Evolutionary conservation across 2,888 invertebrate species (phyloP).

Genomic region (Melieria omissa): DNA sequence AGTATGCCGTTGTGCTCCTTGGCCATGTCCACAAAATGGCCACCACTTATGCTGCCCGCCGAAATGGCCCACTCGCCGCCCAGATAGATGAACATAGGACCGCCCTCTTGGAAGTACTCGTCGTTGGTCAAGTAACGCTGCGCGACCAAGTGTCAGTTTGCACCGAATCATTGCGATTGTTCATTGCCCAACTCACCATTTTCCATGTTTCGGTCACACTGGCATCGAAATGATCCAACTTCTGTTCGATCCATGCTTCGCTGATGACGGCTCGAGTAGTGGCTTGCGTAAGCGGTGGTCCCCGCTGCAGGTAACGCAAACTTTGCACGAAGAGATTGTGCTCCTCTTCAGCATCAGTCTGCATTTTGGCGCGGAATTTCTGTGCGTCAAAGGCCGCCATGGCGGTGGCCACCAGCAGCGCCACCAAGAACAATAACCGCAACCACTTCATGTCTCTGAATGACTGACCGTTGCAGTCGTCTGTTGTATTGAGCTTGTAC

Average conservation of each 20-base stretch:
- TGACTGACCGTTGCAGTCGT: conserved; percentile 34
- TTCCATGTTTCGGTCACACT: conserved; percentile 69
- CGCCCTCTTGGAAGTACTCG: conserved; percentile 66
- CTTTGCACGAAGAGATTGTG: conserved; percentile 47
- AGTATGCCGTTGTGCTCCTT: conserved; percentile 71
- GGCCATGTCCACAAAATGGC: conserved; percentile 74
- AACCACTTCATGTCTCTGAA: conserved; percentile 49
- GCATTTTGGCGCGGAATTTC: conserved; percentile 2
- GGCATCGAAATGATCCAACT: conserved; percentile 72
- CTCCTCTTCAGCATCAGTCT: conserved; percentile 30
- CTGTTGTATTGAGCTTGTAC: background rate
- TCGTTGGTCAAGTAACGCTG: conserved; percentile 69
- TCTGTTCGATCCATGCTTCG: conserved; percentile 69
- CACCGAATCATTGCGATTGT: background rate
- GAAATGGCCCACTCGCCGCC: conserved; percentile 78
- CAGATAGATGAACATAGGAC: conserved; percentile 74
- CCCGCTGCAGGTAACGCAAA: conserved; percentile 41
- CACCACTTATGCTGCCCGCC: conserved; percentile 70
- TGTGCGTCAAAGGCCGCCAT: background rate
- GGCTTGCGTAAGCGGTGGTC: conserved; percentile 25
- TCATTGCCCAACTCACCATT: conserved; percentile 61
- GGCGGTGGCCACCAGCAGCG: conserved; percentile 34
- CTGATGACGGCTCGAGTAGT: conserved; percentile 7
- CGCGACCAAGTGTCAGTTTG: background rate
- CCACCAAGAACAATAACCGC: conserved; percentile 23